phyloP scores from a whole-genome alignment of 2,797 vertebrate genomes.

The Schizopygopsis pylzovi region DNA sequence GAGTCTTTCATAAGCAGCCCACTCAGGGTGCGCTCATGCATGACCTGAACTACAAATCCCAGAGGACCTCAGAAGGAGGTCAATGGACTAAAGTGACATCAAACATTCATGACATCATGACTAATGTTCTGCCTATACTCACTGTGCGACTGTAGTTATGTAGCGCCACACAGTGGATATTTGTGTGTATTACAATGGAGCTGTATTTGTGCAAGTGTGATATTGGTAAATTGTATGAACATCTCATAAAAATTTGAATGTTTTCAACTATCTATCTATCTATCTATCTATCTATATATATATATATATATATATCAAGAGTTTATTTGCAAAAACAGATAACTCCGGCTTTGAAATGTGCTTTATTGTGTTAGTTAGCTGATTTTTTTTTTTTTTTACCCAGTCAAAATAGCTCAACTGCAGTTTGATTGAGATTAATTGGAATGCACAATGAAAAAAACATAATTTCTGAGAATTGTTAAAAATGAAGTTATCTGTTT shows the following conservation, averaged over 20 bases:
- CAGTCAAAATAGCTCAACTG: too few species aligned
- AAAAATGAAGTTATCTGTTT: too few species aligned
- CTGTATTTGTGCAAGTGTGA: neutral
- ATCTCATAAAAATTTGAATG: neutral
- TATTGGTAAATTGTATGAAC: neutral
- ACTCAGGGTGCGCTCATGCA: slow-evolving; percentile 44
- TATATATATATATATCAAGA: too few species aligned
- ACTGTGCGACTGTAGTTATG: slow-evolving; percentile 52
- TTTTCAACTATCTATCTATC: neutral
- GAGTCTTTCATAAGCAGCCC: slow-evolving; percentile 22
- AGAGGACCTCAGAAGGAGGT: slow-evolving; percentile 72
- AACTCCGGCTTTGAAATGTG: too few species aligned
- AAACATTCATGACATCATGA: slow-evolving; percentile 74
- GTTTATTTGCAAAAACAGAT: too few species aligned
- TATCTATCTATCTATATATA: too few species aligned
- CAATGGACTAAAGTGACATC: slow-evolving; percentile 73
- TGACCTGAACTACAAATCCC: slow-evolving; percentile 67
- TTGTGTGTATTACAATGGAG: slow-evolving; percentile 66
- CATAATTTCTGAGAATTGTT: too few species aligned
- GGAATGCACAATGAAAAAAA: too few species aligned
- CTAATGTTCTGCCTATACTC: slow-evolving; percentile 51
- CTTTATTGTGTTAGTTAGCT: too few species aligned
- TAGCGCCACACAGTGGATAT: slow-evolving; percentile 75
- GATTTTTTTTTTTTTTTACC: too few species aligned
- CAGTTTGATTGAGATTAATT: too few species aligned